Base-by-base conservation (phyloP, 2,888 invertebrate species). In the Spodoptera picta region DNA sequence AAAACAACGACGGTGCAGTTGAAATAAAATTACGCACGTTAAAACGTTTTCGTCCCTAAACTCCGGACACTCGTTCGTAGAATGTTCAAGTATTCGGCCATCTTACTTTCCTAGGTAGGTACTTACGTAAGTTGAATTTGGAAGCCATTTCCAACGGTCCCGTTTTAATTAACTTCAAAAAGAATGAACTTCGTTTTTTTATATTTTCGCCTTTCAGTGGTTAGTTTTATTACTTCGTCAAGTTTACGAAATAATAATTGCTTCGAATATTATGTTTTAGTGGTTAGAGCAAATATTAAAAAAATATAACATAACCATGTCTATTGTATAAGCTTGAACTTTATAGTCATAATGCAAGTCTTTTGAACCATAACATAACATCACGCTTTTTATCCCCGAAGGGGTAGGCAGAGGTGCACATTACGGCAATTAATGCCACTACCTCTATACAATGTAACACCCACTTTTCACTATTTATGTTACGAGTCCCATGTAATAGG, bases 121-220 rank as follows among this genome's bases (percentile, higher is more conserved):
- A 43, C 69, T 69, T 74, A 55, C 45, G 43, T 24, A 70, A 71
- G 41, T 64, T 70, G 51, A 36, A 63, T 58, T 27, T 70, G 60
- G 57, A 77, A 69, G 58, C 60, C 59, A 70, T 77, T 77, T 63
- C 36, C 12, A 23, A 48, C 46, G 36, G 31, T 47, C 54, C 24
- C 19, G 52, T 53, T 71, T 68, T 72, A 72, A 79, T 76, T 79
- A 78, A 77, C 54, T 70, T 66, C 41, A 51, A 52, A 67, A 62
- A 62, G 24, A 60, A 67, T 4, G 6, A 54, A 23, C 14, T 54
- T 19, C 10, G 57, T 44, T 56, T 52, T 60, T 24, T 7, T 7
- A 61, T 53, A 55, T 53, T 46, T 56, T 60, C 49, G 10, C n/a
- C n/a, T n/a, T n/a, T n/a, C n/a, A n/a, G 14, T n/a, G 47, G 36